These are phyloP conservation scores for Zonotrichia leucophrys DNA, from an alignment of 2,113 vertebrate species.

Conservation along the genomic window DNA sequence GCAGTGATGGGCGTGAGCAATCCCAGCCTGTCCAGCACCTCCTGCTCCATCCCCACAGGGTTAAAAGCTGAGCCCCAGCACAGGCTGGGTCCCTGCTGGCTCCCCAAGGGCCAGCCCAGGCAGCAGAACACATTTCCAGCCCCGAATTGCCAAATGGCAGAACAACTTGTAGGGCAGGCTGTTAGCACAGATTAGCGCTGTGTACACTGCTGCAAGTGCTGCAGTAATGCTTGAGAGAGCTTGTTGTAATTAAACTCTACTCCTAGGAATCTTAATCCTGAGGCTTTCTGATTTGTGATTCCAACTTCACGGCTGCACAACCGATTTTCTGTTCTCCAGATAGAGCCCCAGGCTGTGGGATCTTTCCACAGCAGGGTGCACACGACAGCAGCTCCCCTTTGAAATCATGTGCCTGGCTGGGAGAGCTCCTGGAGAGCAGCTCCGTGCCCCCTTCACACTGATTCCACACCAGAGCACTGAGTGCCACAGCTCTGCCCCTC, in stretches of 20 bases:
- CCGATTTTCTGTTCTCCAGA: not conserved
- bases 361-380: not conserved
- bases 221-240: not conserved
- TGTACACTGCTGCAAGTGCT: not conserved
- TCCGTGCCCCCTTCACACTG: not conserved
- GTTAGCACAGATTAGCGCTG: not conserved
- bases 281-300: not conserved
- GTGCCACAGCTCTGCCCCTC: not conserved
- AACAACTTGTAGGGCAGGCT: not conserved
- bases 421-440: not conserved
- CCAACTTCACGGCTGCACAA: not conserved
- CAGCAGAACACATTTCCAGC: accelerated
- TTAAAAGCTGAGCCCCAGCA: not conserved
- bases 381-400: not conserved
- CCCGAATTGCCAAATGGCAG: not conserved
- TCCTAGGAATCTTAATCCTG: not conserved
- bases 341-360: not conserved
- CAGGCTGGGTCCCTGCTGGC: not conserved
- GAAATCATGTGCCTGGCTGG: not conserved
- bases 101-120: not conserved
- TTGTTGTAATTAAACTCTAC: not conserved
- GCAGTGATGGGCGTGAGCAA: not conserved
- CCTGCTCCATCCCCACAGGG: not conserved
- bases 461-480: not conserved
- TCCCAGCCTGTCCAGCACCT: not conserved